A percentile compares a stretch with the other conserved stretches of the same genome.
These are phyloP conservation scores for Oscarella lobularis DNA, from an alignment of 37 sponge, comb jelly and placozoan genomes.

Conservation along the genomic window DNA sequence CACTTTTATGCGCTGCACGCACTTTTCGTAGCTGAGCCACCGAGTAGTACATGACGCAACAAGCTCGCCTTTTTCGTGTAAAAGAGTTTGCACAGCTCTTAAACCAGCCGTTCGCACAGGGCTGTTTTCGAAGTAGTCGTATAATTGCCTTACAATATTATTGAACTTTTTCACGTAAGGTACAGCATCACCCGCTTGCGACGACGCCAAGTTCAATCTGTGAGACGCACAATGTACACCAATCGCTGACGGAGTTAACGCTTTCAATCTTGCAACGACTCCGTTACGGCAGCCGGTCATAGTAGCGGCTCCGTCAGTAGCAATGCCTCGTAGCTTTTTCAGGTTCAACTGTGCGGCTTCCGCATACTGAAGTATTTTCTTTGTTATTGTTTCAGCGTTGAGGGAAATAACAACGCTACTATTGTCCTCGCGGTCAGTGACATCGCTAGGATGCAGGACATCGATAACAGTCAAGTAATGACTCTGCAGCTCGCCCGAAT, in stretches of 20 bases:
- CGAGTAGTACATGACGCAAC: slow-evolving; percentile 20
- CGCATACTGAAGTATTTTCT: slow-evolving; percentile 3
- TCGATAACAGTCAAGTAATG: slow-evolving; percentile 17
- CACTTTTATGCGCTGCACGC: slow-evolving; percentile 1
- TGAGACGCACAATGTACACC: slow-evolving; percentile 36
- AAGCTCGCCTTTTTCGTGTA: slow-evolving; percentile 16
- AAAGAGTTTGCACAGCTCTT: slow-evolving; percentile 17
- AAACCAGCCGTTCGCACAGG: slow-evolving; percentile 26
- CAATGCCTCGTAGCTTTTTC: slow-evolving; percentile 29
- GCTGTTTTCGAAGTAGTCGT: slow-evolving; percentile 40
- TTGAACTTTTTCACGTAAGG: slow-evolving; percentile 31
- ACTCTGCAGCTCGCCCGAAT: slow-evolving; percentile 4
- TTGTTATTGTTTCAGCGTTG: not conserved
- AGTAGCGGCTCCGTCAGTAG: slow-evolving; percentile 39
- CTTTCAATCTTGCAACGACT: slow-evolving; percentile 28
- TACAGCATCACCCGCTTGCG: slow-evolving; percentile 23
- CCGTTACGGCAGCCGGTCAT: slow-evolving; percentile 28
- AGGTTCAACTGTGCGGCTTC: slow-evolving; percentile 9
- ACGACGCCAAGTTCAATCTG: slow-evolving; percentile 21
- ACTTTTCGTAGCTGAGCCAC: slow-evolving; percentile 21
- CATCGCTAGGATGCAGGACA: slow-evolving; percentile 16
- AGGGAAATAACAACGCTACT: not conserved
- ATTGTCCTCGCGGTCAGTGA: not conserved
- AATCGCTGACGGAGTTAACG: slow-evolving; percentile 14
- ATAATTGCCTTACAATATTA: slow-evolving; percentile 18